A percentile compares a stretch with the other conserved stretches of the same genome.
phyloP scores from a whole-genome alignment of 2,888 invertebrate genomes.

The Uropetala carovei region DNA sequence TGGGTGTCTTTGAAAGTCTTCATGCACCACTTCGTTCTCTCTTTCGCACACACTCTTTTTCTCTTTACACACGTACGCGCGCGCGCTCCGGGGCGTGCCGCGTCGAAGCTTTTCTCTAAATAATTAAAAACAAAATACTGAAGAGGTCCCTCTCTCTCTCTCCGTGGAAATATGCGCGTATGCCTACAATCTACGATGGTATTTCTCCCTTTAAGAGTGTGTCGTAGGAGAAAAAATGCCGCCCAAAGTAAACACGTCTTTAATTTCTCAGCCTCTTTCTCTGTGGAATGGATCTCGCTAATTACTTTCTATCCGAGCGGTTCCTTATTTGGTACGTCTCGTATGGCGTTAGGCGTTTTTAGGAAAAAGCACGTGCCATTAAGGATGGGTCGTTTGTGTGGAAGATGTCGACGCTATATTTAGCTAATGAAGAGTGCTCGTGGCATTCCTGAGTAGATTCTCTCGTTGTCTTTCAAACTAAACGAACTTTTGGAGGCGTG shows the following conservation, averaged over 20 bases:
- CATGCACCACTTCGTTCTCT: neutral
- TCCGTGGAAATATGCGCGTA: neutral
- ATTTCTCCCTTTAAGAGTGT: neutral
- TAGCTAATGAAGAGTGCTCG: neutral
- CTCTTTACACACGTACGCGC: neutral
- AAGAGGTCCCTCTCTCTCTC: neutral
- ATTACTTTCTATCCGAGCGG: conserved; percentile 17
- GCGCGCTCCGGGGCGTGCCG: neutral
- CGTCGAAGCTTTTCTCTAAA: neutral
- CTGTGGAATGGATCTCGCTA: conserved; percentile 12
- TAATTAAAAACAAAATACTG: neutral
- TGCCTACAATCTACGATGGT: conserved; percentile 6
- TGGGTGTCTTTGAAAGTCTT: conserved; percentile 21
- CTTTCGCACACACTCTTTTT: neutral
- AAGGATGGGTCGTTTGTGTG: neutral
- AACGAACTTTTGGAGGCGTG: neutral
- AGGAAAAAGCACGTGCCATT: conserved; percentile 9
- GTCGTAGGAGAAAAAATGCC: neutral
- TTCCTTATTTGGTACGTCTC: neutral
- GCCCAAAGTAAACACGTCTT: neutral
- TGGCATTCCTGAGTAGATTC: neutral
- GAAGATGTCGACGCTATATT: neutral
- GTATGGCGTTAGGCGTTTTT: neutral
- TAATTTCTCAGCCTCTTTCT: neutral
- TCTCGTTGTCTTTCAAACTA: neutral